Evolutionary conservation across 1,140 invertebrate species (phyloP), one percentile per base, ranked within the genome.

Genomic region (Drosophila triauraria): DNA sequence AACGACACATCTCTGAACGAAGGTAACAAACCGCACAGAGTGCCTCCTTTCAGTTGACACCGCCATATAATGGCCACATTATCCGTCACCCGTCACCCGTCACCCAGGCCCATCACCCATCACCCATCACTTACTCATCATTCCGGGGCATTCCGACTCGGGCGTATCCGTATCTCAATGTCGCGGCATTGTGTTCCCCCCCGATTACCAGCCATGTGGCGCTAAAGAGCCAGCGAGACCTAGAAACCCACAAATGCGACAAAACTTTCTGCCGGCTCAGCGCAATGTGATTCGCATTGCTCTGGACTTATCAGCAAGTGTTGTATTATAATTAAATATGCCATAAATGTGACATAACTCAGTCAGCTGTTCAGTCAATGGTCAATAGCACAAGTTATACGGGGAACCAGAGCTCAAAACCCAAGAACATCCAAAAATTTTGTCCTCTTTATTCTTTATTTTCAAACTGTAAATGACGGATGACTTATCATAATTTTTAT

Each of bases 1-100:
- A 92, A 91, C 64, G 91, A 92, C 85, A 86, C 88, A 59, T 85
- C 87, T 68, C 69, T 86, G 48, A 91, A 91, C 67, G 91, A 93
- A 93, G 92, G 91, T 93, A 92, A 87, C 67, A 40, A 64, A 35
- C 12, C 35, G 4, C 35, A 38, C 35, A 38, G 12, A 38, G 46
- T 50, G 47, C 60, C 35, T 5, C 38, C 47, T 44, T 44, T 51
- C 38, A 43, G 25, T 17, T 23, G 40, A 46, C 40, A 46, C 23
- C 23, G 25, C 53, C 12, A 56, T 40, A 56, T 56, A 56, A 56
- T 56, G 2, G 53, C 4, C 35, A 23, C 20, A 35, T 53, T 53
- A 53, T 20, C 53, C 53, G 20, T 38, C 51, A 54, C 51, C 42
- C 47, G 0, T 27, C 46, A 47, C 23, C 48, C 47, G 0, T 27